phyloP scores from a whole-genome alignment of 2,888 invertebrate species.

The Zhengitettix transpicula region DNA sequence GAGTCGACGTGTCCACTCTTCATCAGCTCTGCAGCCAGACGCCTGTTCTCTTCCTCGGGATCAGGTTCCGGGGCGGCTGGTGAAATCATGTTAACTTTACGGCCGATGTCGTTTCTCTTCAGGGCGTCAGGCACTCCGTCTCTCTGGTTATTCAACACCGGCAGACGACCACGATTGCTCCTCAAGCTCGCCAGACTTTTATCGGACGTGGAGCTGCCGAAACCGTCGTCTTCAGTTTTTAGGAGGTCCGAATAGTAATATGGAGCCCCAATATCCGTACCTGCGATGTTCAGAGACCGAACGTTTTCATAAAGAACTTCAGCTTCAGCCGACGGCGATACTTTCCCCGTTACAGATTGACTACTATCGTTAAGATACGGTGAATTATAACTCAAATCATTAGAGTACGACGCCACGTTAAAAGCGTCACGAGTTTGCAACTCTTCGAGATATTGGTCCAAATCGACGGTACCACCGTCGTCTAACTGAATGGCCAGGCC shows the following conservation, averaged over 20 bases:
- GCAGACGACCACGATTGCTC: slow-evolving; percentile 1
- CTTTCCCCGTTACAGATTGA: too few species aligned
- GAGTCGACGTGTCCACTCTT: slow-evolving; percentile 36
- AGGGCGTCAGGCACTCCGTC: slow-evolving; percentile 28
- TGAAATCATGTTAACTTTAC: slow-evolving; percentile 55
- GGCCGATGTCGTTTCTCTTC: slow-evolving; percentile 41
- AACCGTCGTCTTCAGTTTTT: not conserved
- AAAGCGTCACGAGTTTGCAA: slow-evolving; percentile 36
- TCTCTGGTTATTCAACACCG: slow-evolving; percentile 51
- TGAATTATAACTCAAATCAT: slow-evolving; percentile 2
- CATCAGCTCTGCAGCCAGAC: slow-evolving; percentile 24
- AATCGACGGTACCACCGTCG: slow-evolving; percentile 35
- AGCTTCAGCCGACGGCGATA: slow-evolving; percentile 1
- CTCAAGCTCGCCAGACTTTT: slow-evolving; percentile 6
- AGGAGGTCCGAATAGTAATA: slow-evolving; percentile 72
- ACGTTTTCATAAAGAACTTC: slow-evolving; percentile 17
- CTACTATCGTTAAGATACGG: too few species aligned
- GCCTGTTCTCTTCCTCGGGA: slow-evolving; percentile 18
- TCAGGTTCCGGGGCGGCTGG: slow-evolving; percentile 18
- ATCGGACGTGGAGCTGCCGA: slow-evolving; percentile 10
- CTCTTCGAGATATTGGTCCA: slow-evolving; percentile 50
- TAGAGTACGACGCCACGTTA: slow-evolving; percentile 24
- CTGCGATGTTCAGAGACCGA: slow-evolving; percentile 4
- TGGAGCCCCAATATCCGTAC: slow-evolving; percentile 36
- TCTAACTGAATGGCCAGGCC: slow-evolving; percentile 15